Evolutionary conservation across 2,113 vertebrate genomes (phyloP).

Genomic region (Chauna torquata): DNA sequence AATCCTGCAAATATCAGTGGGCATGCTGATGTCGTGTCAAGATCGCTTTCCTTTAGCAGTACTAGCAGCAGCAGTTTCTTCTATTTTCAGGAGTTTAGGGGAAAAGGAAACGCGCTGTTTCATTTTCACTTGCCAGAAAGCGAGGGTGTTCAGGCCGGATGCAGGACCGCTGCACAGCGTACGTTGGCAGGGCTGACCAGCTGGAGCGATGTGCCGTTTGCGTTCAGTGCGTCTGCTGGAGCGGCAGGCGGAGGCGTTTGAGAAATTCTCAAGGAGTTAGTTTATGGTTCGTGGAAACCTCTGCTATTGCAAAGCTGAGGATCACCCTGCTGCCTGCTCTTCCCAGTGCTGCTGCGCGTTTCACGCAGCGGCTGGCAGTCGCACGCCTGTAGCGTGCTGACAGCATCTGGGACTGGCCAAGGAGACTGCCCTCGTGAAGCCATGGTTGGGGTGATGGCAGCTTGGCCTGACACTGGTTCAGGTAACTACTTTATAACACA

Average conservation of each 20-base stretch:
- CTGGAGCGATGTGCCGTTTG: not conserved
- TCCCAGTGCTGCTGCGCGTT: too few relatives aligned
- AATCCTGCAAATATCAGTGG: not conserved
- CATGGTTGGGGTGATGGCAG: too few relatives aligned
- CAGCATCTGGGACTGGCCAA: too few relatives aligned
- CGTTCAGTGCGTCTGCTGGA: not conserved
- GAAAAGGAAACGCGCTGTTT: too few relatives aligned
- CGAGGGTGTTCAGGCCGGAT: too few relatives aligned
- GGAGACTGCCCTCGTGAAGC: not conserved
- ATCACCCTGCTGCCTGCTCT: not conserved
- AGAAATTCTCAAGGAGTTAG: not conserved
- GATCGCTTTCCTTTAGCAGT: not conserved
- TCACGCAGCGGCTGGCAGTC: too few relatives aligned
- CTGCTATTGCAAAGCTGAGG: not conserved
- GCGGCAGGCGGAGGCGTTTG: too few relatives aligned
- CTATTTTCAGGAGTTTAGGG: too few relatives aligned
- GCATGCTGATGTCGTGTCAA: not conserved
- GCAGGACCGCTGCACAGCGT: rapidly evolving
- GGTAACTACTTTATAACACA: not conserved
- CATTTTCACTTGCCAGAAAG: too few relatives aligned
- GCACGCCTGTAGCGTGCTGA: rapidly evolving
- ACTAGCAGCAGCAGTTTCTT: too few relatives aligned
- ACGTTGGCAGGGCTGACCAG: not conserved
- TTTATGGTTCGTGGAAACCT: not conserved
- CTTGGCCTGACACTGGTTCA: rapidly evolving